phyloP scores from a whole-genome alignment of 2,797 vertebrate species.

The Stomatorhinus walkeri region DNA sequence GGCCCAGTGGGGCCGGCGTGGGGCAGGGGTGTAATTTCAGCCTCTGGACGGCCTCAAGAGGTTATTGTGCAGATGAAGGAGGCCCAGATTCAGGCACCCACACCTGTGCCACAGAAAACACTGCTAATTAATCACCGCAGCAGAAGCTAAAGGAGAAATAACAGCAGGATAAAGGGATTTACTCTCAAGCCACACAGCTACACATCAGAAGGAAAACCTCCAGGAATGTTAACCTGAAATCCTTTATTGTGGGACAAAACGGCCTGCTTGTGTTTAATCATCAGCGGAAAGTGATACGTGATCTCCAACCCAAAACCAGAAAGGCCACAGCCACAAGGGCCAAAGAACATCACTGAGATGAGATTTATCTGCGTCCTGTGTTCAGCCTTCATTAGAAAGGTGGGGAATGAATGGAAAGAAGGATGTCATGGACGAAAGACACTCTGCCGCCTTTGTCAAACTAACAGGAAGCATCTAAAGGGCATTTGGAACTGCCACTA shows the following conservation, averaged over 20 bases:
- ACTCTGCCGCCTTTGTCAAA: background rate
- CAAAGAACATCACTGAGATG: background rate
- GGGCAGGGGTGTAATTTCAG: constrained; percentile 4
- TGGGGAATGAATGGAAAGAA: background rate
- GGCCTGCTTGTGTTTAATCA: background rate
- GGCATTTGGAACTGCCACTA: background rate
- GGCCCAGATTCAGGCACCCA: background rate
- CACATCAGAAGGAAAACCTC: background rate
- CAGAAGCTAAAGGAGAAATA: background rate
- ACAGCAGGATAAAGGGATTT: background rate
- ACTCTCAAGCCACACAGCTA: background rate
- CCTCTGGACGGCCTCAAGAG: constrained; percentile 5
- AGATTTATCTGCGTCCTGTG: background rate
- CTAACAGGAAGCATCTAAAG: background rate
- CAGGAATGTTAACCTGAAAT: background rate
- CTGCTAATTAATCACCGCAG: background rate
- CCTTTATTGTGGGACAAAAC: background rate
- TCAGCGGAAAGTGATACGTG: background rate
- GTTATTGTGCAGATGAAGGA: background rate
- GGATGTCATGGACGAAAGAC: background rate
- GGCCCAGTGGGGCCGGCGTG: background rate
- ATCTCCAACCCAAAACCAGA: background rate
- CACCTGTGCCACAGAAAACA: background rate
- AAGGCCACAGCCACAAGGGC: background rate
- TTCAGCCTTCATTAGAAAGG: background rate